phyloP scores from a whole-genome alignment of 2,888 invertebrate genomes.

The Cryptocephalus primarius region DNA sequence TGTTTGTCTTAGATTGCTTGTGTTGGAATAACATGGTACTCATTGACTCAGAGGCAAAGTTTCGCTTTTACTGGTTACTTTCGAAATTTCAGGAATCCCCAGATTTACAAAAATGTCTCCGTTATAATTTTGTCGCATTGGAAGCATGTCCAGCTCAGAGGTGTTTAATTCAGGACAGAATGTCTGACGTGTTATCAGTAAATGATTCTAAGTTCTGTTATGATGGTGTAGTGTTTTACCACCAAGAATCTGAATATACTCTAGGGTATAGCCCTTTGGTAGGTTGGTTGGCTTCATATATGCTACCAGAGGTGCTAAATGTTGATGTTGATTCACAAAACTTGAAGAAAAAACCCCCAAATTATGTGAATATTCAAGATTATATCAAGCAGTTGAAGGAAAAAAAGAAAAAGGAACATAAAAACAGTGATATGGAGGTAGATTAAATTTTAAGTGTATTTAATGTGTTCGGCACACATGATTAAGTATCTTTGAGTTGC shows the following conservation, averaged over 20 bases:
- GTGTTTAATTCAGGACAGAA: constrained; percentile 37
- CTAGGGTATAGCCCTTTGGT: constrained; percentile 71
- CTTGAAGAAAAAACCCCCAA: constrained; percentile 35
- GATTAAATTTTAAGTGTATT: too few species aligned
- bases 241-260: constrained; percentile 67
- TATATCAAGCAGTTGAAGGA: constrained; percentile 40
- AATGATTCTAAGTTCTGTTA: constrained; percentile 41
- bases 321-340: constrained; percentile 37
- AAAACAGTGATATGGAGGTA: background rate
- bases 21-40: constrained; percentile 67
- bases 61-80: constrained; percentile 74
- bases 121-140: constrained; percentile 40
- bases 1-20: constrained; percentile 74
- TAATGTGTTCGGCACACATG: too few species aligned
- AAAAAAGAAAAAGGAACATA: constrained; percentile 6
- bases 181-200: constrained; percentile 33
- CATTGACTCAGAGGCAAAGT: constrained; percentile 65
- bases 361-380: constrained; percentile 41
- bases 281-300: constrained; percentile 83
- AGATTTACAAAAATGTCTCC: constrained; percentile 33
- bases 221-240: constrained; percentile 89
- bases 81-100: constrained; percentile 59
- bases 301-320: constrained; percentile 70
- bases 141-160: constrained; percentile 40
- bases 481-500: too few species aligned